Percentiles rank a stretch among this genome's conserved stretches.
These are phyloP conservation scores for Mesochorus sp. DNA, from an alignment of 2,888 invertebrate genomes.

Conservation along the genomic window DNA sequence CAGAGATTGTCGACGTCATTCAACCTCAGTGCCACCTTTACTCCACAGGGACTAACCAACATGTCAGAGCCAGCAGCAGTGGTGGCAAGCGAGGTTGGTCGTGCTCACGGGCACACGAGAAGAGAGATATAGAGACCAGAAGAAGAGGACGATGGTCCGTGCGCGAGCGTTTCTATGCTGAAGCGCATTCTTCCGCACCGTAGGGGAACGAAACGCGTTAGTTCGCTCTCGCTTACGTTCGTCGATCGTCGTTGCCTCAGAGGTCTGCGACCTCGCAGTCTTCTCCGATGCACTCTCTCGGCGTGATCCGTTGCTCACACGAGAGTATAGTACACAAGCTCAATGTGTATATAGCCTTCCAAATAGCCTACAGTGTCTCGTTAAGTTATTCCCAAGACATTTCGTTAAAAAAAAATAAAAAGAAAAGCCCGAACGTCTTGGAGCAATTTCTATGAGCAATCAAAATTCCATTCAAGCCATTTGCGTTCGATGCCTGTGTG, in stretches of 20 bases:
- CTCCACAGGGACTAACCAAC: slow-evolving; percentile 62
- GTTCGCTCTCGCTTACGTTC: slow-evolving; percentile 53
- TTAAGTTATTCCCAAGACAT: not conserved
- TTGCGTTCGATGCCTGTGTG: not conserved
- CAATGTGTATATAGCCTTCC: slow-evolving; percentile 20
- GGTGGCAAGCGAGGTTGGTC: no score
- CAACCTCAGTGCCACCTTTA: slow-evolving; percentile 65
- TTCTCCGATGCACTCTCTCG: slow-evolving; percentile 49
- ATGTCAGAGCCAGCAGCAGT: slow-evolving; percentile 60
- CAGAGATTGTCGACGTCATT: slow-evolving; percentile 67
- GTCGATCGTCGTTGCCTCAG: slow-evolving; percentile 43
- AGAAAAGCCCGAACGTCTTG: no score
- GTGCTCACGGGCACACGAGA: no score
- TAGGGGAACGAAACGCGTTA: slow-evolving; percentile 57
- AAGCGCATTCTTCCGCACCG: slow-evolving; percentile 52
- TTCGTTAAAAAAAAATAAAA: no score
- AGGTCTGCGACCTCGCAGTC: slow-evolving; percentile 61
- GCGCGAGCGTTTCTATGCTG: slow-evolving; percentile 31
- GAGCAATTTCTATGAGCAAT: not conserved
- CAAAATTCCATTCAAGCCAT: not conserved
- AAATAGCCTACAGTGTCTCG: not conserved
- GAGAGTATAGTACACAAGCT: no score
- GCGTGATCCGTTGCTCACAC: slow-evolving; percentile 37
- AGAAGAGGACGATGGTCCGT: slow-evolving; percentile 18
- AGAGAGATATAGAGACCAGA: not conserved